Base-by-base conservation (phyloP, 2,113 vertebrate species). In the Columba livia region DNA sequence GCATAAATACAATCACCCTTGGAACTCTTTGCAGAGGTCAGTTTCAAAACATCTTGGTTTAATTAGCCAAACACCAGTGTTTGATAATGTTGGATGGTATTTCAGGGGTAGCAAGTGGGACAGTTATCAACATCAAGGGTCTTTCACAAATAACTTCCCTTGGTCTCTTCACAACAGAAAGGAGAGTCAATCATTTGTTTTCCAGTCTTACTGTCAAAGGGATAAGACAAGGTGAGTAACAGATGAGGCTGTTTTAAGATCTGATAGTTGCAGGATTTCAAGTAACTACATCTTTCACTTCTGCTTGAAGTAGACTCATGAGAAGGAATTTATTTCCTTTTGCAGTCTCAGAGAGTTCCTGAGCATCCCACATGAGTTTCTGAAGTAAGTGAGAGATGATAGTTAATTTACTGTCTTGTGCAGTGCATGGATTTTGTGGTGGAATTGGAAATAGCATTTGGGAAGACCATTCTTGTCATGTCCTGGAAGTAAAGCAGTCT, bases 1-100 rank as follows among this genome's bases (percentile, higher is more conserved):
- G 23, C 12, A 4, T 47, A 70, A 48, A 15, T 15, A 61, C 2
- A 38, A 24, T 7, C 5, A 3, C 1, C 0, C 31, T 54, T 53
- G 26, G 23, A 88, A 31, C 5, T 19, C 6, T 66, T 56, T 56
- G 11, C 38, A 58, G 34, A 48, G 5, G 3, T 56, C 0, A 34
- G 21, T 89, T 80, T 14, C 14, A 65, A 60, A 93, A n/a, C 2
- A 0, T 29, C 21, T 57, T 44, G 8, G 31, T 83, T 42, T 60
- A 24, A 34, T 65, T 40, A 70, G 36, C 8, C 18, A n/a, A 31
- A 48, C 5, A n/a, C 32, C 10, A 66, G 10, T 38, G 44, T 54
- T 56, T 5, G 2, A 47, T 47, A 24, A 67, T 36, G 8, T 14
- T 78, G 4, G 21, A 23, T 69, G 20, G 3, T 2, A 44, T 42